These are phyloP conservation scores for Athetis lepigone DNA, from an alignment of 2,888 invertebrate genomes.

Conservation along the genomic window DNA sequence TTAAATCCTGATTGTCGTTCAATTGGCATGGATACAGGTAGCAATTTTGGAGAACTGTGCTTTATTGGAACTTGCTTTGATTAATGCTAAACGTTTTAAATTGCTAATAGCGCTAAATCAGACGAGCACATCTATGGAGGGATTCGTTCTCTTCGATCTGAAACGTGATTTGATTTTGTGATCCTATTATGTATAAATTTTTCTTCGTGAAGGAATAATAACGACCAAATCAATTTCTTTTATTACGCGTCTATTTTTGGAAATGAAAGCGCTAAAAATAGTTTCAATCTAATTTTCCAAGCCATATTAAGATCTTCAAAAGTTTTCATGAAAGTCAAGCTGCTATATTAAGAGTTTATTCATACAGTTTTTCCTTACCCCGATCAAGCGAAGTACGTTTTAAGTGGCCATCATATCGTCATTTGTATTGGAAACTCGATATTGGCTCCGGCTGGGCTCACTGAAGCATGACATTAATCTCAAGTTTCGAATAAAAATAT, in stretches of 20 bases:
- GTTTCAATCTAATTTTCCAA: conserved; percentile 1
- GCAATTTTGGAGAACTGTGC: conserved; percentile 15
- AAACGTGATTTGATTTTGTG: background rate
- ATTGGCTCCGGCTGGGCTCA: conserved; percentile 62
- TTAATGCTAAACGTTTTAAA: conserved; percentile 4
- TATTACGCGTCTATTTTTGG: too few relatives aligned
- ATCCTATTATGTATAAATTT: too few relatives aligned
- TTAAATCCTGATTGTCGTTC: conserved; percentile 43
- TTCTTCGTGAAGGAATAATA: too few relatives aligned
- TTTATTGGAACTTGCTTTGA: conserved; percentile 9
- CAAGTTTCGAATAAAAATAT: conserved; percentile 65
- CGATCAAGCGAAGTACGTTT: conserved; percentile 55
- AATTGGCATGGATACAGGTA: conserved; percentile 33
- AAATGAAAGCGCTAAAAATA: conserved; percentile 5
- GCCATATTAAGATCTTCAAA: conserved; percentile 14
- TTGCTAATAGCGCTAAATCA: background rate
- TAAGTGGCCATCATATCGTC: conserved; percentile 66
- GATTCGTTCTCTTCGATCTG: background rate
- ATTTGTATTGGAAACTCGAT: conserved; percentile 65
- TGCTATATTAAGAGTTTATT: conserved; percentile 28
- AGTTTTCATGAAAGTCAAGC: conserved; percentile 16
- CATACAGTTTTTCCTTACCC: conserved; percentile 41
- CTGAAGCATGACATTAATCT: conserved; percentile 70
- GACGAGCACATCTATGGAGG: background rate
- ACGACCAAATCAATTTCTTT: too few relatives aligned